These are phyloP conservation scores for Andrena fulva DNA, from an alignment of 2,888 invertebrate species.

Conservation along the genomic window DNA sequence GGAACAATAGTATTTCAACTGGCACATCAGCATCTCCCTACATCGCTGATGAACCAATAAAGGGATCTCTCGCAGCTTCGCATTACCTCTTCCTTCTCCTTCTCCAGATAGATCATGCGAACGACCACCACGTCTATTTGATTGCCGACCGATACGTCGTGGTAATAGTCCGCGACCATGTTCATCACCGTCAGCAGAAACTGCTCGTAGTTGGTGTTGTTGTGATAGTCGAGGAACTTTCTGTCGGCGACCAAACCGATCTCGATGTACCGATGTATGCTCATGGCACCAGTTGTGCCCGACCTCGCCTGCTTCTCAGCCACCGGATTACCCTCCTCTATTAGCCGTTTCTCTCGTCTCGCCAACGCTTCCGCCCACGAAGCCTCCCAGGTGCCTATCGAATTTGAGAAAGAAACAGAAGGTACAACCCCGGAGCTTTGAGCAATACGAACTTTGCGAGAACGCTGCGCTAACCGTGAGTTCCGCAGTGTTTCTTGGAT, in stretches of 20 bases:
- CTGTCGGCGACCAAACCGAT: constrained; percentile 94
- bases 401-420: background rate
- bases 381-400: constrained; percentile 77
- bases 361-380: constrained; percentile 84
- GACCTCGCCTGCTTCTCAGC: constrained; percentile 76
- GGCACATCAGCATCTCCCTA: background rate
- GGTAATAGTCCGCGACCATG: constrained; percentile 93
- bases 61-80: background rate
- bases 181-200: constrained; percentile 96
- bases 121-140: constrained; percentile 95
- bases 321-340: constrained; percentile 66
- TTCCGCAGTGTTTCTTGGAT: constrained; percentile 71
- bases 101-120: constrained; percentile 91
- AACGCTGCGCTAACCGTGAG: constrained; percentile 69
- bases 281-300: constrained; percentile 63
- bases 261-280: constrained; percentile 92
- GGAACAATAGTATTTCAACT: constrained; percentile 23
- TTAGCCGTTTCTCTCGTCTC: constrained; percentile 78
- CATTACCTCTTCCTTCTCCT: constrained; percentile 86
- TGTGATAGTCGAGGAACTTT: constrained; percentile 93
- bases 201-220: constrained; percentile 91
- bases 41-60: background rate
- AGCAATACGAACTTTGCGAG: background rate
- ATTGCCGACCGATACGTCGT: constrained; percentile 94
- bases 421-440: background rate